phyloP scores from a whole-genome alignment of 2,797 vertebrate genomes.

The Tachyglossus aculeatus region DNA sequence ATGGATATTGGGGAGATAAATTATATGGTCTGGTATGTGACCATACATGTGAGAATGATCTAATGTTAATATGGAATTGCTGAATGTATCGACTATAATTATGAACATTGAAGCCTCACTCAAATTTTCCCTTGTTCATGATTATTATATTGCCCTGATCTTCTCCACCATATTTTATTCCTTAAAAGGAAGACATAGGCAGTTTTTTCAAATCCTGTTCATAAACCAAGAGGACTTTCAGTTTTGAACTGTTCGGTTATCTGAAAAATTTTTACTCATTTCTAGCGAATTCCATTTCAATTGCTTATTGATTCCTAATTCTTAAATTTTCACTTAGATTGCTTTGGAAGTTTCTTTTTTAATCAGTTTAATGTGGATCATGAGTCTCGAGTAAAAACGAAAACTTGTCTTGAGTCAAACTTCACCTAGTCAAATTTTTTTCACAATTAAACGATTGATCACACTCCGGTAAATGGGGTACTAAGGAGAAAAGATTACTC shows the following conservation, averaged over 20 bases:
- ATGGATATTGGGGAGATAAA: neutral
- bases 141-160: too few relatives aligned
- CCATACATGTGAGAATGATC: too few relatives aligned
- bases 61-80: too few relatives aligned
- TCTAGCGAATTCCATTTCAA: neutral
- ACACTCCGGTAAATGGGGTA: too few relatives aligned
- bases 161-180: too few relatives aligned
- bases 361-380: neutral
- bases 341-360: slow-evolving; percentile 17
- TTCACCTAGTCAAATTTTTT: too few relatives aligned
- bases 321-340: slow-evolving; percentile 11
- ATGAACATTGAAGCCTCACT: too few relatives aligned
- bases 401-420: slow-evolving; percentile 22
- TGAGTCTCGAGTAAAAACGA: neutral
- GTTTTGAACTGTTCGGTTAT: slow-evolving; percentile 1
- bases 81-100: too few relatives aligned
- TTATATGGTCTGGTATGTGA: too few relatives aligned
- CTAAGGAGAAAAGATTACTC: slow-evolving; percentile 11
- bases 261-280: neutral
- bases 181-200: neutral
- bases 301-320: neutral
- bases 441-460: too few relatives aligned
- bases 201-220: slow-evolving; percentile 16
- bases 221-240: neutral
- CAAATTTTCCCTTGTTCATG: too few relatives aligned